These are phyloP conservation scores for Hydrolagus colliei DNA, from an alignment of 2,797 vertebrate genomes.

Conservation along the genomic window DNA sequence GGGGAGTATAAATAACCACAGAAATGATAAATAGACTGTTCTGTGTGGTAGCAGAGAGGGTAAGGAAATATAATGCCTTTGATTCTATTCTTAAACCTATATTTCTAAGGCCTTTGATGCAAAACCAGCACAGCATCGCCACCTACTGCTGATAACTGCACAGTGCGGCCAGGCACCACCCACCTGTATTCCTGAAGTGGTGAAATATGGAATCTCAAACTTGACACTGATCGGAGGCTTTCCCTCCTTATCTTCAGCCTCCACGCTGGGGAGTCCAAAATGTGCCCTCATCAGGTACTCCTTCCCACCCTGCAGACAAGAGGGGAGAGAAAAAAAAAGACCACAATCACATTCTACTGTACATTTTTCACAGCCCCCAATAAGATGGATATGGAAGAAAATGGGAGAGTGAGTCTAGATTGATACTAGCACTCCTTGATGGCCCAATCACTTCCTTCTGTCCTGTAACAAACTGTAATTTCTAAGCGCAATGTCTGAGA, in stretches of 20 bases:
- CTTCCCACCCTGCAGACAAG: constrained; percentile 76
- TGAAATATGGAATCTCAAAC: constrained; percentile 98
- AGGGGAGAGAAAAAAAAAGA: background rate
- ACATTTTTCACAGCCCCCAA: background rate
- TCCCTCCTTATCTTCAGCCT: constrained; percentile 96
- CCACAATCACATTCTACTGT: background rate
- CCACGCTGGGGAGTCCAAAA: constrained; percentile 91
- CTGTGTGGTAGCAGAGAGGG: no score
- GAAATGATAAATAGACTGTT: background rate
- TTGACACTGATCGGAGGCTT: constrained; percentile 96
- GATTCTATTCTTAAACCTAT: background rate
- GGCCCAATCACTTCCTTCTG: no score
- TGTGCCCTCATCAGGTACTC: constrained; percentile 97
- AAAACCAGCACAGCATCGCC: background rate
- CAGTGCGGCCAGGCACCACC: background rate
- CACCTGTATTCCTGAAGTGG: constrained; percentile 97
- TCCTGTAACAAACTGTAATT: no score
- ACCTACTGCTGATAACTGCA: background rate
- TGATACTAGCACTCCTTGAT: no score
- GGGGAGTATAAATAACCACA: no score
- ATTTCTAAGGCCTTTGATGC: background rate
- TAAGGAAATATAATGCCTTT: background rate
- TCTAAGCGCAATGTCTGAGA: no score
- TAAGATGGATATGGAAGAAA: background rate
- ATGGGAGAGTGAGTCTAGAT: no score